These are phyloP conservation scores for Lagenorhynchus albirostris DNA, from an alignment of 2,113 vertebrate species.

Conservation along the genomic window DNA sequence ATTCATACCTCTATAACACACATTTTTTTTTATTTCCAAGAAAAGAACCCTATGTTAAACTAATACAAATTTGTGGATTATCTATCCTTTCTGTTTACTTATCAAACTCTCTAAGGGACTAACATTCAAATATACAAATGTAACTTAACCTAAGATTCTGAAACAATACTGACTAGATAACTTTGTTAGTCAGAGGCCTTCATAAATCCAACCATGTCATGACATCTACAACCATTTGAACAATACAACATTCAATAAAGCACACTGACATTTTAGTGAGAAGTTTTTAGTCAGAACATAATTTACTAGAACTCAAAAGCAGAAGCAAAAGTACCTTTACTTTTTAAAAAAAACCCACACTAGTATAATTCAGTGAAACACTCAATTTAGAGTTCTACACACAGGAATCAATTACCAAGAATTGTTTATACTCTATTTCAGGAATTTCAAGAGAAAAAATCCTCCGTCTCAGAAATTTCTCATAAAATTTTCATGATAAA, in stretches of 20 bases:
- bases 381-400: slow-evolving; percentile 54
- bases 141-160: neutral
- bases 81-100: neutral
- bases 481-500: slow-evolving; percentile 29
- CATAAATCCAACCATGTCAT: neutral
- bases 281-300: slow-evolving; percentile 58
- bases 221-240: neutral
- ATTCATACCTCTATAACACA: neutral
- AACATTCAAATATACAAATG: neutral
- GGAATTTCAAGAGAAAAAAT: slow-evolving; percentile 40
- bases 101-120: neutral
- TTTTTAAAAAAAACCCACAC: slow-evolving; percentile 20
- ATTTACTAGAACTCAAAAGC: slow-evolving; percentile 73
- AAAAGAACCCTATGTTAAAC: neutral
- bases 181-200: neutral
- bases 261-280: slow-evolving; percentile 10
- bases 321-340: slow-evolving; percentile 67
- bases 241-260: neutral
- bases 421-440: slow-evolving; percentile 58
- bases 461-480: slow-evolving; percentile 35
- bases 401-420: slow-evolving; percentile 59
- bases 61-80: neutral
- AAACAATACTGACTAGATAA: neutral
- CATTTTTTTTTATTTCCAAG: neutral
- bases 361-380: slow-evolving; percentile 41